Evolutionary conservation across 2,888 invertebrate genomes (phyloP).

Genomic region (Prosapia bicincta): DNA sequence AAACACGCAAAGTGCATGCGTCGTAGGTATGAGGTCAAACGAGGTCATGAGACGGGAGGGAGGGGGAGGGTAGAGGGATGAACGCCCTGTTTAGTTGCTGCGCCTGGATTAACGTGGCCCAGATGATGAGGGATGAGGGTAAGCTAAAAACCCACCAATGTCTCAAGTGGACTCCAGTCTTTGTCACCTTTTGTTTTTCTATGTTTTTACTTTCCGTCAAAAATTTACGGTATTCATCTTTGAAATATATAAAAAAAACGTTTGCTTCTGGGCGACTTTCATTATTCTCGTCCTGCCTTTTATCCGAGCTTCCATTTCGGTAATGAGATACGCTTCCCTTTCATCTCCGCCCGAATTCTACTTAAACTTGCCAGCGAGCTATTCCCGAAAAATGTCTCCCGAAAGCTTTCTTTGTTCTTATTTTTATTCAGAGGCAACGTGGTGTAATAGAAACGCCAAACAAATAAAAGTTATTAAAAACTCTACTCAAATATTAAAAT

Average conservation of each 20-base stretch:
- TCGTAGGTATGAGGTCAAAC: not conserved
- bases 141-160: not conserved
- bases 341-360: not conserved
- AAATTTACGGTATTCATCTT: not conserved
- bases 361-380: not conserved
- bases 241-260: not conserved
- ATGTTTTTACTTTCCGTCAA: not conserved
- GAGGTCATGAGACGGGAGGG: not conserved
- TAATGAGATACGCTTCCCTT: not conserved
- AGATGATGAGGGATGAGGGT: not conserved
- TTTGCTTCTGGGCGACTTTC: not conserved
- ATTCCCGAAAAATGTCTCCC: not conserved
- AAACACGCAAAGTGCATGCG: not conserved
- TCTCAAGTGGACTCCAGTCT: not conserved
- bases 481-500: not conserved
- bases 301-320: not conserved
- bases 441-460: not conserved
- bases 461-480: not conserved
- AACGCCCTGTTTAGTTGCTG: not conserved
- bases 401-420: not conserved
- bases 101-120: not conserved
- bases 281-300: not conserved
- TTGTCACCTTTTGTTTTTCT: not conserved
- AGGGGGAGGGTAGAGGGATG: not conserved
- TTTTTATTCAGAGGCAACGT: not conserved